Evolutionary conservation across 2,888 invertebrate genomes (phyloP), one percentile per base, ranked within the genome.

Genomic region (Carpatolechia fugitivella): DNA sequence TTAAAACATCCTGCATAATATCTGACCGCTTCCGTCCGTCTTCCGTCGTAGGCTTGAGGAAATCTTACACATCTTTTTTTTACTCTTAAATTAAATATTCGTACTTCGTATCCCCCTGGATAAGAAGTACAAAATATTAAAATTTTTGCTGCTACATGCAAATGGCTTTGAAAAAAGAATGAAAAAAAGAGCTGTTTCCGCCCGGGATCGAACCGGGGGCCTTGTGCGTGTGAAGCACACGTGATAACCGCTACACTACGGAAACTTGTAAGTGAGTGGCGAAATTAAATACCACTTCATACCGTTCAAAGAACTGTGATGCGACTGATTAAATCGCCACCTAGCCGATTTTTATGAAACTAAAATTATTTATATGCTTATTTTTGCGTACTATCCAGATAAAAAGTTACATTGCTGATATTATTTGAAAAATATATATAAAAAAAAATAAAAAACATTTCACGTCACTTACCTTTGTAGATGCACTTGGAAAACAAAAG

Each of bases 181-280:
- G 24, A 13, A 52, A 66, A 57, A 36, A 55, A 16, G 30, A 20
- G 1, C 41, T 92, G 92, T 92, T 92, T 92, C 92, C 92, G 92
- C 92, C 92, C 92, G 92, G 92, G 92, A 92, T 92, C 92, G 92
- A 92, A 92, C 92, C 92, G 92, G 92, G 92, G 92, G 84, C 91
- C 91, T 93, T 93, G 93, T 93, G 93, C 93, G 93, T 93, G 93
- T 93, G 93, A 93, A 93, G 93, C 93, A 93, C 93, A 93, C 93
- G 93, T 93, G 93, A 93, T 93, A 93, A 93, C 93, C 93, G 92
- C 93, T 93, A 93, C 93, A 93, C 93, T 93, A 93, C 93, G 92
- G 92, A 92, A 92, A 92, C 92, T 66, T 74, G 36, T 1, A 0
- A 0, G 0, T 0, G 0, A 0, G 0, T 0, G 0, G 0, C n/a